phyloP scores from a whole-genome alignment of 2,113 vertebrate species.

The Cyprinus carpio region DNA sequence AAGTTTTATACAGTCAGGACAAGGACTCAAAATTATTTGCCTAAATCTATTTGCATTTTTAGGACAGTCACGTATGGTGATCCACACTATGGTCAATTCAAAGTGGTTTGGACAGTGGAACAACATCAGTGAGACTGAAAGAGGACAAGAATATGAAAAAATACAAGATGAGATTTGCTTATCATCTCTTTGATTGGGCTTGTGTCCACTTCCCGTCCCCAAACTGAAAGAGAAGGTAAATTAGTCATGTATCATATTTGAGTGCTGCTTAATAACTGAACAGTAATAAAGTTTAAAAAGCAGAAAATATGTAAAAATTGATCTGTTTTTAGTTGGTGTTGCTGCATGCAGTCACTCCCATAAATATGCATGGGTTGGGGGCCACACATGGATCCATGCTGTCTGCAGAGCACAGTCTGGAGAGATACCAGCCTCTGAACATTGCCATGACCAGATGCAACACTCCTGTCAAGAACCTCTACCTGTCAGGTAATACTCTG shows the following conservation, averaged over 20 bases:
- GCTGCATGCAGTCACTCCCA: slow-evolving; percentile 19
- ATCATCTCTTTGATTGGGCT: slow-evolving; percentile 34
- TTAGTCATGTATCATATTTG: background rate
- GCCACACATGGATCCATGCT: background rate
- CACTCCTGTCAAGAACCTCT: slow-evolving; percentile 21
- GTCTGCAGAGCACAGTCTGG: slow-evolving; percentile 35
- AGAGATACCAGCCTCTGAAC: slow-evolving; percentile 5
- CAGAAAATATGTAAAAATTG: no score
- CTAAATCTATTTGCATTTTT: no score
- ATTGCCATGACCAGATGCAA: slow-evolving; percentile 6
- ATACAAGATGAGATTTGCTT: slow-evolving; percentile 32
- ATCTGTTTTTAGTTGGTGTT: no score
- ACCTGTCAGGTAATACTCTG: background rate
- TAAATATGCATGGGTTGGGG: background rate
- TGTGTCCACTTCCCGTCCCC: slow-evolving; percentile 1
- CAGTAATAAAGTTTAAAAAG: no score
- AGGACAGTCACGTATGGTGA: slow-evolving; percentile 2
- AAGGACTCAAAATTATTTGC: no score
- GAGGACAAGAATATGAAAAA: background rate
- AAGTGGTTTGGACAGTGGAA: slow-evolving; percentile 36
- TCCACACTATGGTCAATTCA: slow-evolving; percentile 6
- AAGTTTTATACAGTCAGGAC: no score
- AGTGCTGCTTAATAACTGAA: background rate
- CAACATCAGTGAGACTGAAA: background rate
- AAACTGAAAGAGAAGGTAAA: background rate